Base-by-base conservation (phyloP, 2,888 invertebrate genomes). In the Barypeithes pellucidus region DNA sequence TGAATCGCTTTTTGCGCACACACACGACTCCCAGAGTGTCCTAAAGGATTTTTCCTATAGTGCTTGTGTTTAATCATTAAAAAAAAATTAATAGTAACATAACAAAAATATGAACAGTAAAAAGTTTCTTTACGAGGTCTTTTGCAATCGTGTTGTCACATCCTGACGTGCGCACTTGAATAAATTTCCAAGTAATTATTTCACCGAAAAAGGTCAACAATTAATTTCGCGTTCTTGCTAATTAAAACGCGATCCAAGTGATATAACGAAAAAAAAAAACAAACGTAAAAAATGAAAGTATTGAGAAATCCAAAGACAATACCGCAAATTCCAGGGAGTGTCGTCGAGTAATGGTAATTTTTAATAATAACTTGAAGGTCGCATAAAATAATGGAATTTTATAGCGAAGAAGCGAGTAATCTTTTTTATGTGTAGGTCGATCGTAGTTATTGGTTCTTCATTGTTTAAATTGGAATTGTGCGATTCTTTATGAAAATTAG, bases 351-450 rank as follows among this genome's bases (percentile, higher is more conserved):
- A 57, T 8, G 12, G 57, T 59, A 54, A 67, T 57, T 67, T 67
- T 67, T 67, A 67, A 67, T 67, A 67, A 43, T 57, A 59, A 57
- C 39, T 22, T 54, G 57, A 67, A 67, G 67, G 67, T 59, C 67
- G 41, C 39, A 50, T 45, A 20, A 66, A 66, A 50, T 50, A 62
- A 18, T 47, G 24, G 43, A 11, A 47, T 33, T 45, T 43, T 33
- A 62, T 47, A 43, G n/a, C n/a, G n/a, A 45, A 62, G 45, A 45
- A 43, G 14, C 9, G 61, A 20, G 45, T 22, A 45, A 60, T 60
- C 60, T 54, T 29, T 54, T 54, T 14, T 24, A 29, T n/a, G 29
- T 54, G 50, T 50, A n/a, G 12, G 45, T 45, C 8, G 20, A 0
- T 14, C 9, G 29, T 14, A 22, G 11, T 33, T 54, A 29, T n/a